Evolutionary conservation across 2,888 invertebrate species (phyloP).

Genomic region (Agrotis exclamationis): DNA sequence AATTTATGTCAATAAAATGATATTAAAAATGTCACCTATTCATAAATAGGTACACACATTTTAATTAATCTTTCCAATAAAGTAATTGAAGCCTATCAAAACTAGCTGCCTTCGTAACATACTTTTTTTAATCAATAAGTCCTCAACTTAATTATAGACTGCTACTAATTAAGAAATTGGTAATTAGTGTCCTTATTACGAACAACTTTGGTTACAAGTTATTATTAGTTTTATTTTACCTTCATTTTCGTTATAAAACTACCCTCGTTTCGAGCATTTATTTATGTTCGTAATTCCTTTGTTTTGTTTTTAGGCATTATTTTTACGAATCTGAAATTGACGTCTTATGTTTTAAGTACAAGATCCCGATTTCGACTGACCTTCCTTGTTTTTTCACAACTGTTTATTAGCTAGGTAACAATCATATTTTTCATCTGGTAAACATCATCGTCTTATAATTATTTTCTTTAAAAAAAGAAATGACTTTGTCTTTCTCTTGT

Average conservation of each 20-base stretch:
- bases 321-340: too few relatives aligned
- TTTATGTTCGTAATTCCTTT: background rate
- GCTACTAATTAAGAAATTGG: slow-evolving; percentile 22
- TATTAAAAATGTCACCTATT: background rate
- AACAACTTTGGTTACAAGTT: slow-evolving; percentile 20
- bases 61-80: background rate
- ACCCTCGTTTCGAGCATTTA: background rate
- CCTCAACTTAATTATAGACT: slow-evolving; percentile 16
- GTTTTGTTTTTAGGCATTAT: background rate
- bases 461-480: too few relatives aligned
- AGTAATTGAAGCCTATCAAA: slow-evolving; percentile 4
- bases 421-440: too few relatives aligned
- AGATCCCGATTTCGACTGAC: too few relatives aligned
- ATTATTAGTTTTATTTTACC: slow-evolving; percentile 9
- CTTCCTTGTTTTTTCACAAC: too few relatives aligned
- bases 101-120: background rate
- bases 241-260: slow-evolving; percentile 4
- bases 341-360: too few relatives aligned
- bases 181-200: slow-evolving; percentile 36
- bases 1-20: background rate
- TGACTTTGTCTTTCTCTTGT: too few relatives aligned
- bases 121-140: slow-evolving; percentile 33
- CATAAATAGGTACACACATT: background rate
- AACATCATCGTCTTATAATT: too few relatives aligned
- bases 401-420: too few relatives aligned